Base-by-base conservation (phyloP, 2,113 vertebrate species). In the Vulpes lagopus region DNA sequence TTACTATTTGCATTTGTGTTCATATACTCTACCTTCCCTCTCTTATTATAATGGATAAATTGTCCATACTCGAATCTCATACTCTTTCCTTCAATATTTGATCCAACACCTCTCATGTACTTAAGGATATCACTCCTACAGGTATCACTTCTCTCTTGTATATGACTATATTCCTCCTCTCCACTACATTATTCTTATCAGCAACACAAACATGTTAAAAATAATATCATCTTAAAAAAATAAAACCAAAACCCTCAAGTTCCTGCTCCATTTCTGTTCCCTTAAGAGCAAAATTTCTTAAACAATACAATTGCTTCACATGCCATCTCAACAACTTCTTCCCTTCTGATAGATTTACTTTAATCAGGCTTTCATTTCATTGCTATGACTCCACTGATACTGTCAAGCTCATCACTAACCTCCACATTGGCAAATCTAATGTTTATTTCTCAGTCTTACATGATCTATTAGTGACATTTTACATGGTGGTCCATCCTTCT, bases 231-330 rank as follows among this genome's bases (percentile, higher is more conserved):
- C 35, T 94, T 73, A 4, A 30, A 85, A 67, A 78, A n/a, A 14
- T 30, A 6, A 83, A 30, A 17, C 30, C 73, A 25, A 62, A 65
- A 49, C 2, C 32, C 19, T 55, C 15, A 91, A 30, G 62, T 67
- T 57, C 87, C 0, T 55, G 15, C n/a, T 92, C 69, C 60, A 78
- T 85, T 91, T 97, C 81, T 96, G 59, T 89, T 64, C 25, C 32
- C n/a, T 71, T 86, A 83, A 81, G 1, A 82, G 73, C 35, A 94
- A 89, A 96, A 92, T n/a, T 79, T 43, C 60, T 60, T 49, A 51
- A 74, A 94, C 74, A 57, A 91, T 1, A 57, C 12, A 65, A 84
- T 6, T 90, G 62, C 35, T 96, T 81, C 23, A 76, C 49, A 86
- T 65, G 22, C 32, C 83, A 78, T 43, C 38, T 78, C 25, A 25